Percentiles rank a stretch among this genome's conserved stretches.
These are phyloP conservation scores for Philopedon plagiatum DNA, from an alignment of 2,888 invertebrate species.

Conservation along the genomic window DNA sequence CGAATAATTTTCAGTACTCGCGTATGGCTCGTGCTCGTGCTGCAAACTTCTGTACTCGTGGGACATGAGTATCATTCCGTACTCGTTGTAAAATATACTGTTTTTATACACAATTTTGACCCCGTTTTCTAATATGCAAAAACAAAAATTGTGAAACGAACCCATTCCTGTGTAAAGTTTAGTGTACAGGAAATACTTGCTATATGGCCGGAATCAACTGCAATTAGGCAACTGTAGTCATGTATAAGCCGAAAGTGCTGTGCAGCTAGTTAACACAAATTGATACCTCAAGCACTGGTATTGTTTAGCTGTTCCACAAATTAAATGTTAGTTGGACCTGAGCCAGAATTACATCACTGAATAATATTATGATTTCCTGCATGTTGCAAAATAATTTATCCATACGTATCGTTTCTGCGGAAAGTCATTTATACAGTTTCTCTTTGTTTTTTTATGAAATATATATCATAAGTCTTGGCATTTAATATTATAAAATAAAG, in stretches of 20 bases:
- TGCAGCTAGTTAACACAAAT: background rate
- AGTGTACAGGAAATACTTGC: background rate
- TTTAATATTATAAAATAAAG: too few relatives aligned
- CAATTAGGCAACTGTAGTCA: background rate
- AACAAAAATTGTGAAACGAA: too few relatives aligned
- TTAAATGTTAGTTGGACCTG: background rate
- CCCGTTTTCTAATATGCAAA: too few relatives aligned
- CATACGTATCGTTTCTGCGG: conserved; percentile 10
- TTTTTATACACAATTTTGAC: too few relatives aligned
- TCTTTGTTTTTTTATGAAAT: too few relatives aligned
- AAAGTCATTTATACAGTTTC: conserved; percentile 23
- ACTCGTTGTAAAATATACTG: too few relatives aligned
- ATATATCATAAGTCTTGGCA: too few relatives aligned
- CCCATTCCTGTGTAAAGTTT: too few relatives aligned
- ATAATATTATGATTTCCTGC: conserved; percentile 26
- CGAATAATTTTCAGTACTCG: too few relatives aligned
- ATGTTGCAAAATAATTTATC: conserved; percentile 11
- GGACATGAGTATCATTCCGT: too few relatives aligned
- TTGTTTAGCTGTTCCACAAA: background rate
- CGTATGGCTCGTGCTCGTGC: too few relatives aligned
- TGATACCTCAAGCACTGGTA: background rate
- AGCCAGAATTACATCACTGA: conserved; percentile 2
- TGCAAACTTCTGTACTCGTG: too few relatives aligned
- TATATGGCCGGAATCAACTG: background rate
- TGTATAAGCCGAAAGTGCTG: background rate